Evolutionary conservation across 2,888 invertebrate genomes (phyloP), one percentile per base, ranked within the genome.

Genomic region (Tachina lurida): DNA sequence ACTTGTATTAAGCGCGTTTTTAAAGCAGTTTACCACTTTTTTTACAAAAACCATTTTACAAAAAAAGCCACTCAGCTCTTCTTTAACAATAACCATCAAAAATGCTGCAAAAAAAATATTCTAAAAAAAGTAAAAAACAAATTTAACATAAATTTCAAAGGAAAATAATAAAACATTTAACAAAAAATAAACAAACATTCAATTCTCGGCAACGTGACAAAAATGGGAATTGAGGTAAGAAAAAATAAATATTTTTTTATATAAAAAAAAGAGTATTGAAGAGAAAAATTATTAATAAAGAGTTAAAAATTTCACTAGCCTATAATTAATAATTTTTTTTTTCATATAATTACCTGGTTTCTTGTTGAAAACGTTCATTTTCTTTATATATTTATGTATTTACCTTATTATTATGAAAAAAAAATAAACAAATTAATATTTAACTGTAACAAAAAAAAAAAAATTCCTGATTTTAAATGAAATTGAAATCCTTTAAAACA

Each of bases 321-420:
- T 86, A 83, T 83, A 76, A 74, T 84, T 80, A 56, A 22, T 77
- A 63, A 17, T 73, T 60, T 63, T 76, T 76, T 71, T 45, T 52
- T 45, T 82, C 9, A 10, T 49, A 63, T 74, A 81, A 70, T 85
- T 85, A 85, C 82, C 82, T 85, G 82, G 74, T 85, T 78, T 85
- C 22, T 62, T 73, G 76, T 83, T 83, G 86, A 86, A 86, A 86
- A 86, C 86, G 86, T 86, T 86, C 86, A 86, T 86, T 83, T 71
- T 82, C 52, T 68, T 47, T 47, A 17, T 15, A 75, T 71, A 63
- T 65, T 63, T 62, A 63, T 31, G 31, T 31, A 31, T 67, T 81
- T 82, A 85, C 58, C 75, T 31, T 75, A 84, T 79, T 75, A 74
- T 79, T 70, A 31, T 84, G n/a, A n/a, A 75, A 84, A 70, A 80